phyloP scores from a whole-genome alignment of 2,888 invertebrate genomes.

The Phlogophora meticulosa region DNA sequence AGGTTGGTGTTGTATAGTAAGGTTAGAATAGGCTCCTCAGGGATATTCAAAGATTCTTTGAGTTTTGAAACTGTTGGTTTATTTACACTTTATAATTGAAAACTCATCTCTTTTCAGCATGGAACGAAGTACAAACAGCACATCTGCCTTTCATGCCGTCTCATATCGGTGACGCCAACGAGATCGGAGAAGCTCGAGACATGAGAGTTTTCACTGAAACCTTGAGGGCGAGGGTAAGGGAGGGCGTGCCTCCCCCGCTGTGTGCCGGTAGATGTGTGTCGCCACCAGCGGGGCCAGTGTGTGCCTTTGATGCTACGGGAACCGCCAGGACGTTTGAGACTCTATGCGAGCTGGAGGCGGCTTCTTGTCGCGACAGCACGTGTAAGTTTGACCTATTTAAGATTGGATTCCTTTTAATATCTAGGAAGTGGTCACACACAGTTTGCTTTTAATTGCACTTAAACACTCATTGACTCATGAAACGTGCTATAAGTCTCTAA shows the following conservation, averaged over 20 bases:
- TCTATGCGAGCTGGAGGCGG: slow-evolving; percentile 90
- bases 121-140: slow-evolving; percentile 79
- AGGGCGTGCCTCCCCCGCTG: slow-evolving; percentile 86
- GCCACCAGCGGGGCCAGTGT: slow-evolving; percentile 89
- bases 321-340: slow-evolving; percentile 90
- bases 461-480: no score
- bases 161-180: slow-evolving; percentile 75
- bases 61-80: background rate
- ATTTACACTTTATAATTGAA: background rate
- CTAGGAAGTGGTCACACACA: no score
- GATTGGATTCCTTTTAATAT: background rate
- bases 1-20: no score
- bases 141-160: slow-evolving; percentile 81
- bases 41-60: no score
- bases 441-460: no score
- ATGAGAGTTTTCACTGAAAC: slow-evolving; percentile 74
- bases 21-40: no score
- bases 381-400: slow-evolving; percentile 81
- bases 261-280: slow-evolving; percentile 84
- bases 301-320: slow-evolving; percentile 91
- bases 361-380: slow-evolving; percentile 91
- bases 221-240: slow-evolving; percentile 78
- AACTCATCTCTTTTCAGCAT: slow-evolving; percentile 74
- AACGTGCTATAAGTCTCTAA: no score
- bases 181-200: slow-evolving; percentile 68